Base-by-base conservation (phyloP, 2,113 vertebrate genomes). In the Dicentrarchus labrax region DNA sequence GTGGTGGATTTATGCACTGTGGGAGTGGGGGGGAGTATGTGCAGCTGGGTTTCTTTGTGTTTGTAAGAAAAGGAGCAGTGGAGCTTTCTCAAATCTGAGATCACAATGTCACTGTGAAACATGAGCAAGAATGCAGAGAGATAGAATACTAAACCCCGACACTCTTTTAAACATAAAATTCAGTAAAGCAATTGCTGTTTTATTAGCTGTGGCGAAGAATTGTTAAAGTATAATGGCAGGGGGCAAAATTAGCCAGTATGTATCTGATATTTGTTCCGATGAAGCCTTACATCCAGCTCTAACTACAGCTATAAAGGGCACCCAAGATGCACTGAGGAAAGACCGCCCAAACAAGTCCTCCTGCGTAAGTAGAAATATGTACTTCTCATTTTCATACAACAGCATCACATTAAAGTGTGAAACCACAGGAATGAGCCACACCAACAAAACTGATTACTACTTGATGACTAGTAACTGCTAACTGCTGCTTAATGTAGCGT, bases 1-100 rank as follows among this genome's bases (percentile, higher is more conserved):
- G 57, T 53, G 70, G 30, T 72, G 51, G 76, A 77, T 82, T 83
- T 70, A 72, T 59, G 21, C 59, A 12, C 71, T 60, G 83, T 71
- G 48, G 45, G 76, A 59, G 59, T 4, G 30, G 12, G 45, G 22
- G 39, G 47, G 3, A 51, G 1, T 0, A 16, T 66, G 38, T 89
- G 80, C 21, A 43, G 64, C 11, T n/a, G 41, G 54, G 7, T 6
- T 30, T 68, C 69, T 78, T 81, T 80, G 50, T 74, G 56, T 64
- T 61, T 17, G 57, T 17, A 57, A 69, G 45, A 68, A 82, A 79
- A 65, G 19, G 65, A 75, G 76, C 73, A 6, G 39, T 1, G 8
- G 62, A 82, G 57, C 62, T 66, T 70, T 51, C 48, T 79, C 30
- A 62, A 53, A 85, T 74, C 67, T 50, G 61, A 65, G 69, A 17